Evolutionary conservation across 2,113 vertebrate species (phyloP).

Genomic region (Cryptomyrus ogoouensis): DNA sequence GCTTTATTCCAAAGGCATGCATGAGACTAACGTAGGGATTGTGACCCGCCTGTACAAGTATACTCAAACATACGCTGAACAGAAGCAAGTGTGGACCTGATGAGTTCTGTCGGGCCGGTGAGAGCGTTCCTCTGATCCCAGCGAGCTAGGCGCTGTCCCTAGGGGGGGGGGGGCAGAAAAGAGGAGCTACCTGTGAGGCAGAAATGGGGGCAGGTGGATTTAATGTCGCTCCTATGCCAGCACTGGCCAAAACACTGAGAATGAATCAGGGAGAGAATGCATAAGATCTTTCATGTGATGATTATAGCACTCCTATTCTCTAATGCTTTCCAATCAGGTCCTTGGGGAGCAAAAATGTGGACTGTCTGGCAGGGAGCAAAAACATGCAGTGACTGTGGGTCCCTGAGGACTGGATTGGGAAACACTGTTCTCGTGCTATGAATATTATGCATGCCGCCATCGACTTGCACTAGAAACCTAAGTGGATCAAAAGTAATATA

Average conservation of each 20-base stretch:
- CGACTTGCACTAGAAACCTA: not conserved
- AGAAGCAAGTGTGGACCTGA: not conserved
- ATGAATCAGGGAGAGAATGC: not conserved
- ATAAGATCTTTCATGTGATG: not conserved
- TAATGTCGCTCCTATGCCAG: not conserved
- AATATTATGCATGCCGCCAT: not conserved
- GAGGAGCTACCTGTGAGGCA: not conserved
- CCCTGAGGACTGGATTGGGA: too few species aligned
- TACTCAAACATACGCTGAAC: not conserved
- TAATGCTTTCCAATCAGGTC: too few species aligned
- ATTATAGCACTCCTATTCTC: not conserved
- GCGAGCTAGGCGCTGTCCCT: not conserved
- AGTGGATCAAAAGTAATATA: not conserved
- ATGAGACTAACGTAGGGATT: not conserved
- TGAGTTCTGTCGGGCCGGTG: not conserved
- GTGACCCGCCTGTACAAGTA: not conserved
- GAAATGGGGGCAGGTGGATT: not conserved
- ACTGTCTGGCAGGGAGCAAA: too few species aligned
- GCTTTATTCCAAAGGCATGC: not conserved
- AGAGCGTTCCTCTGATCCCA: not conserved
- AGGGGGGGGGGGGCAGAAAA: not conserved
- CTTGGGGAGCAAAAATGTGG: too few species aligned
- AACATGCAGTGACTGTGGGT: too few species aligned
- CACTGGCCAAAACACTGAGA: not conserved
- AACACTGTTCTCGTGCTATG: not conserved